phyloP scores from a whole-genome alignment of 2,113 vertebrate species.

The Lampris megalopsis region DNA sequence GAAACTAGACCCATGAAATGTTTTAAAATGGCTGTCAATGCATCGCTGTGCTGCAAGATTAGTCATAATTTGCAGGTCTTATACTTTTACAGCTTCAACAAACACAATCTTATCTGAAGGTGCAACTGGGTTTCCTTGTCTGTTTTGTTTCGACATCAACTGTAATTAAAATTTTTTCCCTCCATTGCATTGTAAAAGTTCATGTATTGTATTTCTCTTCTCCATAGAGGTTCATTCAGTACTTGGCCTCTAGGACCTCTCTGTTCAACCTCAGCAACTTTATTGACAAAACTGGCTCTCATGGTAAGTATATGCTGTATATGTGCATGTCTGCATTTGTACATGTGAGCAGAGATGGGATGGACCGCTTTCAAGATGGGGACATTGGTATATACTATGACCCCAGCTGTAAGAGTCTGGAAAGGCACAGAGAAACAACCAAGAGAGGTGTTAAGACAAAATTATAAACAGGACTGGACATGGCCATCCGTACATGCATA shows the following conservation, averaged over 20 bases:
- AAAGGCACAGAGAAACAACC: slow-evolving; percentile 4
- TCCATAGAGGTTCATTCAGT: slow-evolving; percentile 98
- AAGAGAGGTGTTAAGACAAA: not conserved
- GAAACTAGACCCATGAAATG: not conserved
- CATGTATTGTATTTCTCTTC: slow-evolving; percentile 15
- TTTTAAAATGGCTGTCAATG: not conserved
- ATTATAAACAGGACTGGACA: not conserved
- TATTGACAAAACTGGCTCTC: slow-evolving; percentile 98
- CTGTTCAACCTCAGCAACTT: slow-evolving; percentile 99
- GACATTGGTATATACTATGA: not conserved
- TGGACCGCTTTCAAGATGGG: not conserved
- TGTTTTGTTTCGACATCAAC: not conserved
- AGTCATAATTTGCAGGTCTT: not conserved
- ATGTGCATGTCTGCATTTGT: slow-evolving; percentile 4
- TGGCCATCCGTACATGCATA: slow-evolving; percentile 17
- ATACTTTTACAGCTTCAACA: not conserved
- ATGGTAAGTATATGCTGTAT: slow-evolving; percentile 85
- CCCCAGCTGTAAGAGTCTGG: slow-evolving; percentile 4
- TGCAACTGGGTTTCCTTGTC: not conserved
- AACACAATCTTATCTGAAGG: too few species aligned
- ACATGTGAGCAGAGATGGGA: not conserved
- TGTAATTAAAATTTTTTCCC: not conserved
- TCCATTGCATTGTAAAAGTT: not conserved
- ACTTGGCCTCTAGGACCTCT: slow-evolving; percentile 98
- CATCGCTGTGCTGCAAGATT: not conserved